Percentiles rank a stretch among this genome's conserved stretches.
phyloP scores from a whole-genome alignment of 2,113 vertebrate species.

The Engraulis encrasicolus region DNA sequence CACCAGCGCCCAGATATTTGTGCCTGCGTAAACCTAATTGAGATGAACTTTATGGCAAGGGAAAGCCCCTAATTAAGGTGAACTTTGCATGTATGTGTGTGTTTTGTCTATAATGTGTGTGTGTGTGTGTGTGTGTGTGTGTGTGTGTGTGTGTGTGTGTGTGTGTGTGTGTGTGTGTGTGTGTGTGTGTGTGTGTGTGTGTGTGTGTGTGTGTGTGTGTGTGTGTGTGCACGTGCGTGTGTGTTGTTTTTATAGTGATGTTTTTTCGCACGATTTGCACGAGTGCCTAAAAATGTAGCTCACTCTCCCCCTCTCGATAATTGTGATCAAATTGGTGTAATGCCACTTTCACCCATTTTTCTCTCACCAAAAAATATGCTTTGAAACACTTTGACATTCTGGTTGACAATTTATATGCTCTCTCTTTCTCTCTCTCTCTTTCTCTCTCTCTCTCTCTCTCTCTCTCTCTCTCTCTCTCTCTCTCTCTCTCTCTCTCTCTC shows the following conservation, averaged over 20 bases:
- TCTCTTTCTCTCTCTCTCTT: too few species aligned
- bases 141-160: constrained; percentile 54
- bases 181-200: constrained; percentile 62
- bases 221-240: too few species aligned
- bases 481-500: too few species aligned
- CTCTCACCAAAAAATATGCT: neutral
- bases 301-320: constrained; percentile 47
- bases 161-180: constrained; percentile 64
- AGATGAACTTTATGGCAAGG: constrained; percentile 90
- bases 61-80: constrained; percentile 86
- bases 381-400: neutral
- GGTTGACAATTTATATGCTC: too few species aligned
- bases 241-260: too few species aligned
- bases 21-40: constrained; percentile 86
- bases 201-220: constrained; percentile 50
- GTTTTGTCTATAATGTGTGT: constrained; percentile 55
- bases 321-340: constrained; percentile 61
- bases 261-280: neutral
- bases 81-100: constrained; percentile 83
- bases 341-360: constrained; percentile 27
- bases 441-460: too few species aligned
- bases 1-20: constrained; percentile 67
- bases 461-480: too few species aligned
- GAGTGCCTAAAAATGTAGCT: constrained; percentile 80
- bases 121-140: constrained; percentile 64